phyloP scores from a whole-genome alignment of 2,888 invertebrate species.

The Parnassius orleans region DNA sequence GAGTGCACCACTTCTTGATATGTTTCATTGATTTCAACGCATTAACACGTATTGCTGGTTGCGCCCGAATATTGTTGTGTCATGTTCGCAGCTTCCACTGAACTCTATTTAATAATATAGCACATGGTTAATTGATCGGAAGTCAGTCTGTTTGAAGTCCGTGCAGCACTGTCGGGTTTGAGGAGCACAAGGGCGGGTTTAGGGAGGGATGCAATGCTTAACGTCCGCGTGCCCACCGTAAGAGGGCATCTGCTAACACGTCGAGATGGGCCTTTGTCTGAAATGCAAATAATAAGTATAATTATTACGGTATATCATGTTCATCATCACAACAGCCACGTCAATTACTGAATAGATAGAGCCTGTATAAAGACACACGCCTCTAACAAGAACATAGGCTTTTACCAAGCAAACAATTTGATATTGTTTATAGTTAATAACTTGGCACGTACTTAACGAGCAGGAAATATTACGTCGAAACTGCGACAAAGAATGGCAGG shows the following conservation, averaged over 20 bases:
- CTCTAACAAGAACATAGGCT: no score
- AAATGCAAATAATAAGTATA: conserved; percentile 47
- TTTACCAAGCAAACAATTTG: no score
- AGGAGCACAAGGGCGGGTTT: conserved; percentile 49
- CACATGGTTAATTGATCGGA: conserved; percentile 53
- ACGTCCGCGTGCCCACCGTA: conserved; percentile 97
- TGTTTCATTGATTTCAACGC: conserved; percentile 74
- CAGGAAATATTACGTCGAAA: no score
- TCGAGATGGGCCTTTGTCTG: conserved; percentile 98
- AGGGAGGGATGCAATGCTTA: conserved; percentile 73
- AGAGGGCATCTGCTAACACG: conserved; percentile 95
- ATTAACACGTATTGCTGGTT: conserved; percentile 62
- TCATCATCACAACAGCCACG: neutral
- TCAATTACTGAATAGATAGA: neutral
- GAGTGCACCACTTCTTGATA: conserved; percentile 77
- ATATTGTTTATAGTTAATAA: no score
- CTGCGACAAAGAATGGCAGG: no score
- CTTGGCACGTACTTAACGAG: no score
- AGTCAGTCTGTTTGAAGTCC: conserved; percentile 53
- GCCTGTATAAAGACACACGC: no score
- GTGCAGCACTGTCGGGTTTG: conserved; percentile 58
- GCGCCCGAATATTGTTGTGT: conserved; percentile 62
- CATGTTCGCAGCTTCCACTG: conserved; percentile 68
- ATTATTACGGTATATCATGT: no score
- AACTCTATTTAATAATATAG: conserved; percentile 45